Evolutionary conservation across 2,113 vertebrate genomes (phyloP), one percentile per base, ranked within the genome.

Genomic region (Saguinus midas): DNA sequence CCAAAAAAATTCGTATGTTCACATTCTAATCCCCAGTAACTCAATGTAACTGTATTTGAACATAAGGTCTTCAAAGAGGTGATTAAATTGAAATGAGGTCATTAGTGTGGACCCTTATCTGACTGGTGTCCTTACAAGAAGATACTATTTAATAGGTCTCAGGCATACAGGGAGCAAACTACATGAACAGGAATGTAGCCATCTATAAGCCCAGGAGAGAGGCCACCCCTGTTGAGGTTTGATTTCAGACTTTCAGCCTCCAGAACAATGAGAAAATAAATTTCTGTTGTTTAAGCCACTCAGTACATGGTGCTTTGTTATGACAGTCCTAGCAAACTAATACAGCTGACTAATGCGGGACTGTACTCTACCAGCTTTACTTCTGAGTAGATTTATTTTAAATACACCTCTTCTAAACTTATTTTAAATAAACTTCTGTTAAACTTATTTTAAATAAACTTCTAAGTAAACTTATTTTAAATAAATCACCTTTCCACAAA

Each of bases 41-140:
- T 89, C 25, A 91, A 45, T 64, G 93, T 95, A 52, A 89, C 66
- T 89, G 11, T 75, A 73, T 75, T 91, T 94, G 90, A 35, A 93
- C 29, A 85, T 50, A 68, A 27, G 68, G 13, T 86, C 55, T 79
- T 83, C 89, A 95, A 84, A 93, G 72, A 91, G 4, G 4, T 43
- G 73, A 87, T 70, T 92, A 86, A 48, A 32, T 57, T 91, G 78
- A 95, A 93, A 91, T 80, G 72, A 90, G 64, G 43, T 52, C 9
- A 58, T 80, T 94, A 94, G 9, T 13, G 43, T 68, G 32, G 85
- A 35, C 45, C 48, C 21, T 70, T 89, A 87, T 29, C 12, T 55
- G 29, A 92, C 52, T 79, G 32, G 58, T 66, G 79, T 80, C 78
- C 35, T 92, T 75, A 85, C 11, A 58, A 68, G 29, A 73, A 86